Evolutionary conservation across 2,113 vertebrate species (phyloP), one percentile per base, ranked within the genome.

Genomic region (Chionodraco myersi): DNA sequence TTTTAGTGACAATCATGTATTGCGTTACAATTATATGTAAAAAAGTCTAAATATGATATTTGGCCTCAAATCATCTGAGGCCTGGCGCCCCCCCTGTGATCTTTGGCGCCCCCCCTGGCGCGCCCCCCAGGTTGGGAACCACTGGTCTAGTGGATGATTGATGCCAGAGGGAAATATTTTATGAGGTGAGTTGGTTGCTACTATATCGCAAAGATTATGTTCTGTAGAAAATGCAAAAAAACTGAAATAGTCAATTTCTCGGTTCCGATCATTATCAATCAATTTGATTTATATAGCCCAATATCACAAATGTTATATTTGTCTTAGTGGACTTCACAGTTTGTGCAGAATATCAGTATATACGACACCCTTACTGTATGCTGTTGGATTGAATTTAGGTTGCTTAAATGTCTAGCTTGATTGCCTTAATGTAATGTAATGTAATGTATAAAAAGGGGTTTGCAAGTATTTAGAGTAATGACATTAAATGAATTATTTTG

Each of bases 151-250:
- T 88, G 57, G 65, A 75, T 5, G 72, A 81, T 67, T 60, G 65
- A 12, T 59, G 14, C 1, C 61, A 88, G 52, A 82, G 75, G 49
- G 23, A 75, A 13, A 3, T 45, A 5, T 90, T 88, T 66, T 86
- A 84, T 70, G 75, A 89, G 89, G 84, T 91, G 10, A 52, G 60
- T 69, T 69, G 3, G 15, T 14, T 63, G 12, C 6, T 12, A 6
- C 18, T 41, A 1, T 66, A 34, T 56, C 7, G 23, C 23, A 6
- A 56, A 54, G 52, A 54, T 11, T 10, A 23, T 54, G 66, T 69
- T 52, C 9, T 14, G 3, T 44, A 10, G 13, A 13, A 23, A 30
- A 65, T 51, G 63, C 45, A 34, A 67, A 21, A 54, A 1, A 9
- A 7, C 45, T 77, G 12, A 41, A 51, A 75, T 57, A 12, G 5